Percentiles rank a stretch among this genome's conserved stretches.
Evolutionary conservation across 2,888 invertebrate species (phyloP).

Genomic region (Pediacus dermestoides): DNA sequence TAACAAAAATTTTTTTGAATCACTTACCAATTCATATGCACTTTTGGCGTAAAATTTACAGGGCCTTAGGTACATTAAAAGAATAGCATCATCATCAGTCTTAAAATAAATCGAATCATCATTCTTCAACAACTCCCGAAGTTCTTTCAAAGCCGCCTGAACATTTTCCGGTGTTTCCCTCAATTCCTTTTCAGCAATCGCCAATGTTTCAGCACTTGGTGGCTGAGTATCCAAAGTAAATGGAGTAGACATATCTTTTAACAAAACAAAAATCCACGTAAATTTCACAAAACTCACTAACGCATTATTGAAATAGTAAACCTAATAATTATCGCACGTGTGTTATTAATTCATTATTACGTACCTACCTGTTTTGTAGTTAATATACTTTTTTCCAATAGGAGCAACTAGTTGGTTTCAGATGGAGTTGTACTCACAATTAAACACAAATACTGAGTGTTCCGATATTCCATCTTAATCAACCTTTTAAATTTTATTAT

Average conservation of each 20-base stretch:
- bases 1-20: too few relatives aligned
- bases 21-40: constrained; percentile 70
- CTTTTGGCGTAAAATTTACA: constrained; percentile 82
- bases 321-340: too few relatives aligned
- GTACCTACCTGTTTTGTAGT: too few relatives aligned
- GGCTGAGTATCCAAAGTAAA: constrained; percentile 61
- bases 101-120: constrained; percentile 65
- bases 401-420: too few relatives aligned
- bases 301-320: too few relatives aligned
- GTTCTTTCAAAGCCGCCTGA: constrained; percentile 57
- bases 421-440: constrained; percentile 2
- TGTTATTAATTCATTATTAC: too few relatives aligned
- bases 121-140: constrained; percentile 60
- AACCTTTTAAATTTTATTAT: constrained; percentile 25
- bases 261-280: background rate
- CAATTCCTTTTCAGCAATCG: constrained; percentile 61
- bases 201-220: constrained; percentile 56
- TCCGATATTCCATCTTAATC: constrained; percentile 11
- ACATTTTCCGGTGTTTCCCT: constrained; percentile 69
- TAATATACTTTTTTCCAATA: too few relatives aligned
- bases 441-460: constrained; percentile 16
- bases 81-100: constrained; percentile 71
- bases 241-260: constrained; percentile 43
- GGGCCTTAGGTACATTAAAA: constrained; percentile 75
- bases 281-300: background rate